A percentile compares a stretch with the other conserved stretches of the same genome.
Conservation (phyloP, 1,140 invertebrate species). For the Thaumatotibia leucotreta region DNA sequence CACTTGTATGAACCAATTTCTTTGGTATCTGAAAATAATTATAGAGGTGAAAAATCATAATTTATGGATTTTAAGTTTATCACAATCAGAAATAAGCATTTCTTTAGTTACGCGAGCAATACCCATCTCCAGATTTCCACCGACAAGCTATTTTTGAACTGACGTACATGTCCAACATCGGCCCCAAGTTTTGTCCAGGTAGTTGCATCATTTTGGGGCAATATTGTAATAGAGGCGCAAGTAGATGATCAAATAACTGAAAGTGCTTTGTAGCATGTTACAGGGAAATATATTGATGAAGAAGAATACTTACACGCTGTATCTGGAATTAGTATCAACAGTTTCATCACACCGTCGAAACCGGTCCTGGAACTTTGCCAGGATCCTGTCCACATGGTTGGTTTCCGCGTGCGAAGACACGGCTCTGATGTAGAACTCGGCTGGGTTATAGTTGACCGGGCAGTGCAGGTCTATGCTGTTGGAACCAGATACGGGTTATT, state of each 20-base stretch:
- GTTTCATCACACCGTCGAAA: neutral
- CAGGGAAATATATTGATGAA: neutral
- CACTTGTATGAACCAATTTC: slow-evolving; percentile 60
- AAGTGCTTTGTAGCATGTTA: too few species aligned
- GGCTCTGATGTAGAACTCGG: slow-evolving; percentile 82
- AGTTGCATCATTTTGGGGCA: too few species aligned
- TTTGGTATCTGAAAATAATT: slow-evolving; percentile 34
- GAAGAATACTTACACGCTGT: neutral
- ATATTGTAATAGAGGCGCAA: too few species aligned
- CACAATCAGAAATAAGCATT: too few species aligned
- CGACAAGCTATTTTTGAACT: too few species aligned
- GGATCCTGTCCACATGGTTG: slow-evolving; percentile 27
- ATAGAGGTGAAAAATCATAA: neutral
- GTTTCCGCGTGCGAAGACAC: slow-evolving; percentile 28
- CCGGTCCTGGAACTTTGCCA: slow-evolving; percentile 31
- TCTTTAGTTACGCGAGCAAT: too few species aligned
- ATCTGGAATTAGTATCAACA: neutral
- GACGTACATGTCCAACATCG: too few species aligned
- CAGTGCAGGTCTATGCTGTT: slow-evolving; percentile 69
- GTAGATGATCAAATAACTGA: too few species aligned
- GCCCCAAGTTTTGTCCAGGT: too few species aligned
- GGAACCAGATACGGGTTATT: too few species aligned
- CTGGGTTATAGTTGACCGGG: slow-evolving; percentile 82
- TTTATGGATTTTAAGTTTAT: too few species aligned
- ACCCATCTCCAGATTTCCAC: too few species aligned